Percentiles rank a stretch among this genome's conserved stretches.
Conservation (phyloP, 2,113 vertebrate species). For the Heterotis niloticus region DNA sequence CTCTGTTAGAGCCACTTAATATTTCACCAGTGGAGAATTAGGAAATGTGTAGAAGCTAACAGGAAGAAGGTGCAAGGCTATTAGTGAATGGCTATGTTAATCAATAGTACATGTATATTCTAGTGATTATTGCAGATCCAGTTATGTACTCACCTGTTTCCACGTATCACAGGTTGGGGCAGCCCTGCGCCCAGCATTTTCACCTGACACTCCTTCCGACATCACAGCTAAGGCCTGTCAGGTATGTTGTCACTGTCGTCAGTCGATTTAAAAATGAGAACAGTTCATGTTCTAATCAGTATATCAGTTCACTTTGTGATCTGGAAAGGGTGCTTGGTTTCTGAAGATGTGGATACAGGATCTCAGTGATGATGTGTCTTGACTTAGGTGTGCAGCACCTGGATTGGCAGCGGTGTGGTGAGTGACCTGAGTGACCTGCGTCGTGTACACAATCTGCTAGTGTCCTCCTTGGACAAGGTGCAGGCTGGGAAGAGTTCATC, state of each 20-base stretch:
- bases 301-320: too few relatives aligned
- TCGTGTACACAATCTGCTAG: slow-evolving; percentile 92
- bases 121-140: not conserved
- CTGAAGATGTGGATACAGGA: not conserved
- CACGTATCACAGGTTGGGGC: slow-evolving; percentile 79
- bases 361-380: not conserved
- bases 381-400: slow-evolving; percentile 87
- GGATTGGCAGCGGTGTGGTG: slow-evolving; percentile 97
- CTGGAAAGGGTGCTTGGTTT: too few relatives aligned
- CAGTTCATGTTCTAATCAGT: too few relatives aligned
- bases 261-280: too few relatives aligned
- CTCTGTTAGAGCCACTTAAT: not conserved
- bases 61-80: too few relatives aligned
- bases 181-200: slow-evolving; percentile 94
- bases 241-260: slow-evolving; percentile 56
- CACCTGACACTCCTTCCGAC: slow-evolving; percentile 93
- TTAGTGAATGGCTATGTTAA: too few relatives aligned
- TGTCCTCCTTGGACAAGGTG: slow-evolving; percentile 95
- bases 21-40: too few relatives aligned
- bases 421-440: slow-evolving; percentile 96
- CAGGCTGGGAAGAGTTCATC: slow-evolving; percentile 89
- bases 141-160: not conserved
- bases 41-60: too few relatives aligned
- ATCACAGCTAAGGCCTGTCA: slow-evolving; percentile 98
- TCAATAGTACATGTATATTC: not conserved